phyloP scores from a whole-genome alignment of 2,888 invertebrate species.

The Drosophila helvetica region DNA sequence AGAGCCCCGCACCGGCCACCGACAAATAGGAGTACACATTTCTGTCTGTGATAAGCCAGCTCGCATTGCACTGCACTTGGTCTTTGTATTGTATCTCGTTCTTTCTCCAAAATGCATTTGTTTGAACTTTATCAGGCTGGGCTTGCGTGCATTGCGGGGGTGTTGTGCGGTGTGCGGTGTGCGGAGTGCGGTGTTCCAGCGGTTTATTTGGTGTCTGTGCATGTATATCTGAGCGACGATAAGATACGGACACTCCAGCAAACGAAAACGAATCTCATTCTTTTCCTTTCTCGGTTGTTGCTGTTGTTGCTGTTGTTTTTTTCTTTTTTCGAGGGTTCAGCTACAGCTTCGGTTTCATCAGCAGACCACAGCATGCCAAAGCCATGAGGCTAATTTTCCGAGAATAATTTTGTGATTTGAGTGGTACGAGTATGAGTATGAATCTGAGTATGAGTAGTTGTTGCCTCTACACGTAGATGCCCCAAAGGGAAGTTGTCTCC shows the following conservation, averaged over 20 bases:
- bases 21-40: conserved; percentile 21
- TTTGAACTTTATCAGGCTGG: conserved; percentile 64
- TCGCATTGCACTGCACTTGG: conserved; percentile 23
- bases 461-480: neutral
- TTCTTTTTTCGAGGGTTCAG: conserved; percentile 18
- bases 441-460: neutral
- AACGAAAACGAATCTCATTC: neutral
- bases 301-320: neutral
- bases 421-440: conserved; percentile 3
- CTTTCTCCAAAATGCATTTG: conserved; percentile 43
- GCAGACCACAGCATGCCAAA: conserved; percentile 63
- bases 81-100: conserved; percentile 1
- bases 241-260: conserved; percentile 29
- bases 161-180: conserved; percentile 1
- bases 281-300: neutral
- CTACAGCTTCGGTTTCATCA: conserved; percentile 41
- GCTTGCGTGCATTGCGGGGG: conserved; percentile 47
- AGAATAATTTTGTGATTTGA: conserved; percentile 66
- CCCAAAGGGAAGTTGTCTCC: conserved; percentile 8
- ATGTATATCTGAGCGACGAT: conserved; percentile 28
- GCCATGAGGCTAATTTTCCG: conserved; percentile 66
- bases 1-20: neutral
- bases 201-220: conserved; percentile 18
- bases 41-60: conserved; percentile 53
- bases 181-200: neutral